Base-by-base conservation (phyloP, 2,888 invertebrate species). In the Drosophila parthenogenetica region DNA sequence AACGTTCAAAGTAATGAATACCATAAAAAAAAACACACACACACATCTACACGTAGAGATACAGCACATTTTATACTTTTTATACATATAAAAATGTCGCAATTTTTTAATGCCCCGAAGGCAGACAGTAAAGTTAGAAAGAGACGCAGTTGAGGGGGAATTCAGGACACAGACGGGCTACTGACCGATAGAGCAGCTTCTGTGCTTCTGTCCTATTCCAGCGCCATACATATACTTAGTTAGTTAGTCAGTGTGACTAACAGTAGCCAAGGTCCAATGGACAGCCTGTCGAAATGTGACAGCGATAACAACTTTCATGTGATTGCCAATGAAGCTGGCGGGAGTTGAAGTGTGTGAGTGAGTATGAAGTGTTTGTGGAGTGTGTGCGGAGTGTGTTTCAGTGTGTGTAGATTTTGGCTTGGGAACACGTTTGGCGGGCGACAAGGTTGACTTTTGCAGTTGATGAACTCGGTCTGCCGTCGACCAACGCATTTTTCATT, bases 401-500 rank as follows among this genome's bases (percentile, higher is more conserved):
- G 29, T 8, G 19, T 16, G 35, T 10, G 51, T 8, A 5, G 4
- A 16, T 4, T 10, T 7, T 29, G 16, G 51, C 1, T 29, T 5
- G 37, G 53, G 54, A 88, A 83, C 77, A 73, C 53, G 81, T 85
- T 86, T 75, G 29, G 53, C 16, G 57, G 72, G 66, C 73, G 70
- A 77, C 82, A 80, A 87, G 77, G 86, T 82, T 84, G 57, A 32
- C 32, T 79, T 73, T 57, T 39, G 75, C 80, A 85, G 83, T 65
- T 86, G 86, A 88, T 86, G 88, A 88, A 84, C 84, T 83, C 86
- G 48, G 58, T 40, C 40, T 45, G 64, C 40, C 37, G 54, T 42
- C 62, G 73, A 68, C 75, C 87, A 85, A 81, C 81, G 77, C 81
- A 87, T 80, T 86, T 83, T 83, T 83, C 78, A 83, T 76, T 76